Percentiles rank a stretch among this genome's conserved stretches.
Evolutionary conservation across 2,113 vertebrate species (phyloP).

Genomic region (Apodemus speciosus): DNA sequence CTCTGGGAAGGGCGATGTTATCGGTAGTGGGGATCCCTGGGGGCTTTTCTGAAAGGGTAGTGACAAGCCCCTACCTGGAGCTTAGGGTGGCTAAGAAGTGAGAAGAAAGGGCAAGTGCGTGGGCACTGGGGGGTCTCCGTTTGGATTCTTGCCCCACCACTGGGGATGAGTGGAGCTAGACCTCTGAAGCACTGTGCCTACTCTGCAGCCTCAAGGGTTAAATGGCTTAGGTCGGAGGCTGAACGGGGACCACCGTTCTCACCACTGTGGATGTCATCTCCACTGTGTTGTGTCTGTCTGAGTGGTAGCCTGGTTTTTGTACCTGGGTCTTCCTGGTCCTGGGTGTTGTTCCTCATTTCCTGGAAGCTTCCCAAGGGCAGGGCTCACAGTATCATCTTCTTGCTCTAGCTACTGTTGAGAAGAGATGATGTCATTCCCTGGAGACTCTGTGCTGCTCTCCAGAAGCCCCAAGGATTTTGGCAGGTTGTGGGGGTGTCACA

Average conservation of each 20-base stretch:
- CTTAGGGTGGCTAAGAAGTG: neutral
- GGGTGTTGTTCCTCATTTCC: neutral
- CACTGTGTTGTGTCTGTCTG: neutral
- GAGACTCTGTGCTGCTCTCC: neutral
- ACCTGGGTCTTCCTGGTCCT: neutral
- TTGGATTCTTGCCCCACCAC: neutral
- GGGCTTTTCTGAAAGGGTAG: constrained; percentile 3
- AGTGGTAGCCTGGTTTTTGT: neutral
- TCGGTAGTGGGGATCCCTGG: neutral
- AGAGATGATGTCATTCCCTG: neutral
- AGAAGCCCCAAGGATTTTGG: neutral
- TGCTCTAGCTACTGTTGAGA: neutral
- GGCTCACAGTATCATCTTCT: neutral
- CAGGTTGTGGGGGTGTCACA: neutral
- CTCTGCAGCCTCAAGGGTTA: neutral
- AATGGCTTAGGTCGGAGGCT: constrained; percentile 4
- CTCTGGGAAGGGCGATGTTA: neutral
- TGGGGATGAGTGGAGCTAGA: neutral
- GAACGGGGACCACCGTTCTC: neutral
- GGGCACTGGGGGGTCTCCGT: neutral
- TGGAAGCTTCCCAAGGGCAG: constrained; percentile 48
- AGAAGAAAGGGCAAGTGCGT: neutral
- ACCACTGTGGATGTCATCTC: neutral
- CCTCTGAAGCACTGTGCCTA: neutral
- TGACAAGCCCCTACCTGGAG: neutral